phyloP scores from a whole-genome alignment of 2,113 vertebrate species.

The Cisticola juncidis region DNA sequence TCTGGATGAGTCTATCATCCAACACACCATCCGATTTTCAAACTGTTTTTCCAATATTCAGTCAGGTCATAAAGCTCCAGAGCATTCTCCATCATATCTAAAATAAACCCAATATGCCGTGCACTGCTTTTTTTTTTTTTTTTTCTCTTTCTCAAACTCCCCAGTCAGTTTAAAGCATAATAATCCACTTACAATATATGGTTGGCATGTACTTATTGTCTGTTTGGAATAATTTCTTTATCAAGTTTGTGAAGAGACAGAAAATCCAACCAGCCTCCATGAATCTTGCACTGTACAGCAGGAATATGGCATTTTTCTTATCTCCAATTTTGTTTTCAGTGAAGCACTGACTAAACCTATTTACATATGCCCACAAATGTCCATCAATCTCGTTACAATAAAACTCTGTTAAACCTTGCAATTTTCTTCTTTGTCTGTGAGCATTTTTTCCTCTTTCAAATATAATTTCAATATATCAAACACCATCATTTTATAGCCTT shows the following conservation, averaged over 20 bases:
- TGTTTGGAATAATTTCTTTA: constrained; percentile 48
- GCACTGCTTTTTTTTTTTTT: background rate
- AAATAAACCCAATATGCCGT: background rate
- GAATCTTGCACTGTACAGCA: constrained; percentile 7
- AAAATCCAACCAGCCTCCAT: constrained; percentile 38
- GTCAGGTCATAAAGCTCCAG: background rate
- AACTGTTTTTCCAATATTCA: background rate
- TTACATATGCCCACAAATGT: constrained; percentile 57
- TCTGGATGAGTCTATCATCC: background rate
- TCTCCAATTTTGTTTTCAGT: constrained; percentile 45
- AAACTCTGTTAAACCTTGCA: constrained; percentile 22
- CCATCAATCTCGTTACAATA: constrained; percentile 61
- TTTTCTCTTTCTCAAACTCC: background rate
- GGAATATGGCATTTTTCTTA: constrained; percentile 65
- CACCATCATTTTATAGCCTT: background rate
- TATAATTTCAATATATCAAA: constrained; percentile 46
- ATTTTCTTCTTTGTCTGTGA: constrained; percentile 55
- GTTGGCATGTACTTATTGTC: constrained; percentile 44
- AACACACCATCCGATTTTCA: background rate
- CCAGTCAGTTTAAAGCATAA: background rate
- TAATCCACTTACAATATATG: background rate
- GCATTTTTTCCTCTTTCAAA: constrained; percentile 16
- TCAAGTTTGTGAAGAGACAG: constrained; percentile 30
- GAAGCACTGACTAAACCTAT: constrained; percentile 38
- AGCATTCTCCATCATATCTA: background rate